A percentile compares a stretch with the other conserved stretches of the same genome.
phyloP scores from a whole-genome alignment of 1,140 invertebrate genomes.

The Aplysia californica region DNA sequence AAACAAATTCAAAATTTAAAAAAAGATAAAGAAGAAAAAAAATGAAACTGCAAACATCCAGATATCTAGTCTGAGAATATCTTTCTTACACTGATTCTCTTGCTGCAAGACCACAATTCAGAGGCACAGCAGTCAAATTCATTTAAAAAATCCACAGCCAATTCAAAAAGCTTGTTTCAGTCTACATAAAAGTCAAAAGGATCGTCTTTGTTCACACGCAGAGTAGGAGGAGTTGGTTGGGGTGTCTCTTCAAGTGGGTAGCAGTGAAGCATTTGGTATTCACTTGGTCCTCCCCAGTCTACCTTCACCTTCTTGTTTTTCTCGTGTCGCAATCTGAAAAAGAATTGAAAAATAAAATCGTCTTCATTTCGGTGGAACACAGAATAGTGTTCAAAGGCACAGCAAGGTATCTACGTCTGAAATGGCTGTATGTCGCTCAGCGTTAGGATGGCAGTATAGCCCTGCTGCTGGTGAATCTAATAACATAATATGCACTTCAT shows the following conservation, averaged over 20 bases:
- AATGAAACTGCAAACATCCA: too few species aligned
- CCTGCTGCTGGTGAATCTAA: neutral
- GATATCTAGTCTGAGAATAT: too few species aligned
- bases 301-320: constrained; percentile 60
- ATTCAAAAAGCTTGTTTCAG: too few species aligned
- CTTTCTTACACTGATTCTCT: too few species aligned
- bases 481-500: neutral
- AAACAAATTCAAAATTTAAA: too few species aligned
- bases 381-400: too few species aligned
- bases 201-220: constrained; percentile 57
- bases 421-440: too few species aligned
- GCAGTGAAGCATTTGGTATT: constrained; percentile 63
- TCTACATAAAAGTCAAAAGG: constrained; percentile 52
- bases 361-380: neutral
- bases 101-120: too few species aligned
- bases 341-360: neutral
- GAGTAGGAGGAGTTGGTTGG: constrained; percentile 44
- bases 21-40: too few species aligned
- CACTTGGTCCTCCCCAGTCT: constrained; percentile 62
- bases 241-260: constrained; percentile 54
- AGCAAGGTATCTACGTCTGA: too few species aligned
- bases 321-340: constrained; percentile 62
- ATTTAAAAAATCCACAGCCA: too few species aligned
- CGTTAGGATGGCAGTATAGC: neutral
- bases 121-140: too few species aligned